Base-by-base conservation (phyloP, 1,140 invertebrate genomes). In the Drosophila kepulauana region DNA sequence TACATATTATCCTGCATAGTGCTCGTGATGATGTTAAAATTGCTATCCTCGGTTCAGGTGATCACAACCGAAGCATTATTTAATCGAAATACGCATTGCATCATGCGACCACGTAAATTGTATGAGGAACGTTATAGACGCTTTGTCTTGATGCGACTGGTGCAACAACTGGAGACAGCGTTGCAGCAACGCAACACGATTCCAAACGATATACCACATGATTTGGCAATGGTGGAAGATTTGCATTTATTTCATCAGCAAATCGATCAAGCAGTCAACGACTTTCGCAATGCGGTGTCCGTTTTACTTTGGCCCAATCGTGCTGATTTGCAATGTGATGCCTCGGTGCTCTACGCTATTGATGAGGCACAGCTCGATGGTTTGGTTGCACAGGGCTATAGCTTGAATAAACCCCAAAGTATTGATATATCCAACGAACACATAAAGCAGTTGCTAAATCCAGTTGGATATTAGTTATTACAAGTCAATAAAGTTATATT, bases 101-200 rank as follows among this genome's bases (percentile, higher is more conserved):
- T 49, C 6, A 70, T 80, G 13, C 65, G 58, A 63, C 80, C 80
- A 20, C 65, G 66, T 0, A 35, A 65, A 8, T 11, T 68, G 6
- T 71, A 68, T 48, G 80, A 88, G 45, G 80, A 88, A 25, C 66
- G 59, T 1, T 89, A 88, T 54, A 73, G 84, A 7, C 51, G 85
- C 1, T 88, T 84, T 51, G 70, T 88, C 2, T 15, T 88, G 1
- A 71, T 88, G 74, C 85, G 84, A 4, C 25, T 89, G 56, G 85
- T 84, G 15, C 75, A 71, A 30, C 64, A 82, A 1, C 62, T 87
- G 6, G 84, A 87, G 30, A 59, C 38, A 5, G 80, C 80, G 1
- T 41, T 87, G 5, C 49, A 71, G n/a, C 15, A 66, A 3, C 62
- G 59, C 38, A 54, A 10, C 7, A 16, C 72, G 0, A 56, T 52